Conservation (phyloP, 1,140 invertebrate genomes). For the Stegodyphus dumicola region DNA sequence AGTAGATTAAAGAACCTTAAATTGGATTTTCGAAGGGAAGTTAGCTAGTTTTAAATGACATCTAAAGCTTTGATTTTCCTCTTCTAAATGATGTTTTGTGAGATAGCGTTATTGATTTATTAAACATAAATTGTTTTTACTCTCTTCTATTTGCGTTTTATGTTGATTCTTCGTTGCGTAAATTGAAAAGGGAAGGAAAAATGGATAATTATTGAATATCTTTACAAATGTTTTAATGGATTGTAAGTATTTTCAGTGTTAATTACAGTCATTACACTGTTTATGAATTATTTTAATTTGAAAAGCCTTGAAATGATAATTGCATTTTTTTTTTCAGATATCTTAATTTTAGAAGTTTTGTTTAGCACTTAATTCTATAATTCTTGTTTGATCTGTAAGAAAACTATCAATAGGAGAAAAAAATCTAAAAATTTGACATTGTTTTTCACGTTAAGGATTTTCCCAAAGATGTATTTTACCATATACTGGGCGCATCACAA, state of each 20-base stretch:
- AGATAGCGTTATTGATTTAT: constrained; percentile 30
- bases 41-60: constrained; percentile 47
- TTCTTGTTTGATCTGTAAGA: no score
- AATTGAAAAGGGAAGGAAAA: constrained; percentile 49
- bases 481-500: no score
- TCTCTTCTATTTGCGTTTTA: not conserved
- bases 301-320: constrained; percentile 58
- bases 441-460: no score
- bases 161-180: constrained; percentile 49
- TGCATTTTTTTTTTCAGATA: not conserved
- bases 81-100: constrained; percentile 40
- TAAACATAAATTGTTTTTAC: constrained; percentile 53
- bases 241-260: constrained; percentile 41
- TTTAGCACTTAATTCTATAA: no score
- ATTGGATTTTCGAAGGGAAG: constrained; percentile 47
- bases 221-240: not conserved
- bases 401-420: no score
- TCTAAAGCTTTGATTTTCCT: constrained; percentile 41
- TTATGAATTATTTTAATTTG: constrained; percentile 59
- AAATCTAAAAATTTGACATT: no score
- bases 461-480: no score
- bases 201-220: constrained; percentile 54
- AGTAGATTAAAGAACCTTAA: constrained; percentile 53
- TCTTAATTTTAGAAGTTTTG: no score
- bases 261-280: constrained; percentile 58